Conservation (phyloP, 2,797 vertebrate species). For the Phalanger gymnotis region DNA sequence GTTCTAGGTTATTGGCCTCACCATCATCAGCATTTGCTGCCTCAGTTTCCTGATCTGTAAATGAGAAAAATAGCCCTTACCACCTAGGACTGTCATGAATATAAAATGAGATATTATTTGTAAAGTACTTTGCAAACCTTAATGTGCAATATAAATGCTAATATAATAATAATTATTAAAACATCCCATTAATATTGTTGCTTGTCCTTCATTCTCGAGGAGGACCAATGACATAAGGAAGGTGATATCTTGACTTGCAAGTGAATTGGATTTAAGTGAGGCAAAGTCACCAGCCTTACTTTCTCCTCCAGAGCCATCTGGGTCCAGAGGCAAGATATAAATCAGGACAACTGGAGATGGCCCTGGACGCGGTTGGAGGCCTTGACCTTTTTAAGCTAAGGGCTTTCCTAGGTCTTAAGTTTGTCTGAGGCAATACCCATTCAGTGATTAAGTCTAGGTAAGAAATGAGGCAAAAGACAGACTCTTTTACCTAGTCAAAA, state of each 20-base stretch:
- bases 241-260: neutral
- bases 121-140: neutral
- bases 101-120: neutral
- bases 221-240: neutral
- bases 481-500: neutral
- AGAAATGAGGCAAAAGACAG: neutral
- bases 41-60: neutral
- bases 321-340: neutral
- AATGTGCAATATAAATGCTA: neutral
- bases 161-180: neutral
- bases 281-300: neutral
- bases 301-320: neutral
- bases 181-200: neutral
- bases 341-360: neutral
- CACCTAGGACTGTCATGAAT: neutral
- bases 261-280: neutral
- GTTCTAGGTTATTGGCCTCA: neutral
- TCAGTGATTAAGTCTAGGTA: neutral
- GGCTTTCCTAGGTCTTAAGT: neutral
- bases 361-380: neutral
- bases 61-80: neutral
- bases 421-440: neutral
- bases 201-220: neutral
- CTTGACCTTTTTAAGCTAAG: neutral
- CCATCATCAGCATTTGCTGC: neutral